Conservation (phyloP, 2,888 invertebrate genomes). For the Blastobasis adustella region DNA sequence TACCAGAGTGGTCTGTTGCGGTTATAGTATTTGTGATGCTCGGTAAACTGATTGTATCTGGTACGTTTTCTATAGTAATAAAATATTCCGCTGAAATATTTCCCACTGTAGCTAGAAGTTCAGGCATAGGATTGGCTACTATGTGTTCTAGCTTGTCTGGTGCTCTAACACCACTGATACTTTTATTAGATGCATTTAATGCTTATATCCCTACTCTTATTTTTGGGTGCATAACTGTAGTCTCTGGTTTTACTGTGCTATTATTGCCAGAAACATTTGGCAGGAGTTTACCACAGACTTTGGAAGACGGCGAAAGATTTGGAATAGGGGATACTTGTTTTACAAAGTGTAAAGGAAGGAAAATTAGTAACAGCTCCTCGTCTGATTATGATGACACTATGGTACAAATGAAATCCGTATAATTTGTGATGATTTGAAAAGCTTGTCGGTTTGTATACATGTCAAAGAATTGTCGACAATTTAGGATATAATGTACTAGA, state of each 20-base stretch:
- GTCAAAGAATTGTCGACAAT: too few relatives aligned
- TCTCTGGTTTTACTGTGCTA: slow-evolving; percentile 83
- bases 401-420: too few relatives aligned
- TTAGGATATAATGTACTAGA: too few relatives aligned
- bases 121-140: slow-evolving; percentile 87
- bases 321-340: slow-evolving; percentile 89
- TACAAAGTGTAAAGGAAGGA: slow-evolving; percentile 73
- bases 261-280: slow-evolving; percentile 88
- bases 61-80: slow-evolving; percentile 89
- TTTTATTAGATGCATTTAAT: slow-evolving; percentile 84
- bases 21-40: slow-evolving; percentile 81
- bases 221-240: slow-evolving; percentile 82
- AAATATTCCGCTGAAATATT: slow-evolving; percentile 92
- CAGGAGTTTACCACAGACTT: slow-evolving; percentile 86
- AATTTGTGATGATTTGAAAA: too few relatives aligned
- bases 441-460: too few relatives aligned
- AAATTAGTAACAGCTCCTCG: slow-evolving; percentile 43
- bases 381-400: too few relatives aligned
- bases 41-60: slow-evolving; percentile 89
- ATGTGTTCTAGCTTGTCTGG: slow-evolving; percentile 91
- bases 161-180: slow-evolving; percentile 85
- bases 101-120: slow-evolving; percentile 89
- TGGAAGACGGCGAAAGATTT: slow-evolving; percentile 89
- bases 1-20: slow-evolving; percentile 77
- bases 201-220: slow-evolving; percentile 85